Base-by-base conservation (phyloP, 1,140 invertebrate genomes). In the Drosophila subobscura region DNA sequence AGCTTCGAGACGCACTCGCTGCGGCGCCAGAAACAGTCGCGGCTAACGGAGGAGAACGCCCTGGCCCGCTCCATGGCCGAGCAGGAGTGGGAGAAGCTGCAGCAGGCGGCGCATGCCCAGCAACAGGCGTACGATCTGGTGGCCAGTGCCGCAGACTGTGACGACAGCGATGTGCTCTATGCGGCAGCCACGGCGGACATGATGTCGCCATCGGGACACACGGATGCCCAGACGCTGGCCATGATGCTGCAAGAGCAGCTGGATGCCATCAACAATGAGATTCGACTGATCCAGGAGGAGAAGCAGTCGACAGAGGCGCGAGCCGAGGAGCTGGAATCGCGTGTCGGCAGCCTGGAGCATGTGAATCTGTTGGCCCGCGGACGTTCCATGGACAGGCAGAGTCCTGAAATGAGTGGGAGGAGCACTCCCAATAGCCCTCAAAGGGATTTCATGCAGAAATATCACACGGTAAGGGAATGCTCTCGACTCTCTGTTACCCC, bases 221-320 rank as follows among this genome's bases (percentile, higher is more conserved):
- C 97, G 5, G 98, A 99, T 92, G 98, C 99, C 27, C 98, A 99
- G 92, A 98, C 98, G 0, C 93, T 99, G 58, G 99, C 99, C 22
- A 94, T 99, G 78, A 99, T 99, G 97, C 93, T 99, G 64, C 99
- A 99, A 92, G 98, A 99, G 92, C 98, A 99, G 92, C 93, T 99
- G 47, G 98, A 99, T 93, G 99, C 99, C 74, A 99, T 99, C 83
- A 99, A 99, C 92, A 99, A 99, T 91, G 99, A 99, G 94, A 99
- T 99, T 76, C 91, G 94, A 5, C 93, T 99, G 78, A 99, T 99
- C 47, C 97, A 99, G 94, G 98, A 99, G 93, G 99, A 99, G 93
- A 99, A 99, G 91, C 97, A 99, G 92, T 98, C 95, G 86, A 98
- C 97, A 3, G 99, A 99, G 92, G 97, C 98, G 1, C 91, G 98